A percentile compares a stretch with the other conserved stretches of the same genome.
Conservation (phyloP, 2,797 vertebrate species). For the Denticeps clupeoides region DNA sequence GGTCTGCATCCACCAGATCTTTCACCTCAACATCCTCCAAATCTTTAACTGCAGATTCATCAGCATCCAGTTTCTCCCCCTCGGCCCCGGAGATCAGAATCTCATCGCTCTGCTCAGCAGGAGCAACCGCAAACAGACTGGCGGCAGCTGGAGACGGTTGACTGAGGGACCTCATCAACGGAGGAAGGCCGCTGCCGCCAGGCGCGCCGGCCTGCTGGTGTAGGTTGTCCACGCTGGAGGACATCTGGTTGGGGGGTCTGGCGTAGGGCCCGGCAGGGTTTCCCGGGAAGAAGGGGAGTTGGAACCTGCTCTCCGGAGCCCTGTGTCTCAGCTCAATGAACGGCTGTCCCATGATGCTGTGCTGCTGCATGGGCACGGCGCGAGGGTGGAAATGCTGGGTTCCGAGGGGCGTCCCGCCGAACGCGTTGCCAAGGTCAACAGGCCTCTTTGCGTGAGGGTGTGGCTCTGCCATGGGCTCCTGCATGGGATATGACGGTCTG, state of each 20-base stretch:
- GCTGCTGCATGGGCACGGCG: constrained; percentile 79
- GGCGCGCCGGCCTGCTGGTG: constrained; percentile 62
- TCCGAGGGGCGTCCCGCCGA: constrained; percentile 59
- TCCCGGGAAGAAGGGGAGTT: constrained; percentile 64
- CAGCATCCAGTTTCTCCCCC: constrained; percentile 81
- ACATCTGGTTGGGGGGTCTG: constrained; percentile 58
- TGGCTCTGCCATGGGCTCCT: constrained; percentile 55
- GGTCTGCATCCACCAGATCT: constrained; percentile 91
- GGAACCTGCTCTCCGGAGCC: constrained; percentile 71
- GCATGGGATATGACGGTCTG: constrained; percentile 72
- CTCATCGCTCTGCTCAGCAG: constrained; percentile 49
- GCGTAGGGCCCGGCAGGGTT: constrained; percentile 57
- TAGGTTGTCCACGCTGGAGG: constrained; percentile 72
- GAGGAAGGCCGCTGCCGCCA: constrained; percentile 50
- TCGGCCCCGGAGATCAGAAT: constrained; percentile 45
- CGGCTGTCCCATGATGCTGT: constrained; percentile 90
- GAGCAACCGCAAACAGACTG: constrained; percentile 44
- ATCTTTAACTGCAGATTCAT: constrained; percentile 92
- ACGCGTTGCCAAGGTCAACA: constrained; percentile 68
- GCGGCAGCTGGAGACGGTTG: constrained; percentile 64
- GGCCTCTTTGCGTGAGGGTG: constrained; percentile 82
- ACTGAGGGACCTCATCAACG: constrained; percentile 70
- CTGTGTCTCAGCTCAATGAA: constrained; percentile 91
- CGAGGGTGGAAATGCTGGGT: constrained; percentile 74
- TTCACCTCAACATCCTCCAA: constrained; percentile 95